phyloP scores from a whole-genome alignment of 1,140 invertebrate species.

The Microplitis mediator region DNA sequence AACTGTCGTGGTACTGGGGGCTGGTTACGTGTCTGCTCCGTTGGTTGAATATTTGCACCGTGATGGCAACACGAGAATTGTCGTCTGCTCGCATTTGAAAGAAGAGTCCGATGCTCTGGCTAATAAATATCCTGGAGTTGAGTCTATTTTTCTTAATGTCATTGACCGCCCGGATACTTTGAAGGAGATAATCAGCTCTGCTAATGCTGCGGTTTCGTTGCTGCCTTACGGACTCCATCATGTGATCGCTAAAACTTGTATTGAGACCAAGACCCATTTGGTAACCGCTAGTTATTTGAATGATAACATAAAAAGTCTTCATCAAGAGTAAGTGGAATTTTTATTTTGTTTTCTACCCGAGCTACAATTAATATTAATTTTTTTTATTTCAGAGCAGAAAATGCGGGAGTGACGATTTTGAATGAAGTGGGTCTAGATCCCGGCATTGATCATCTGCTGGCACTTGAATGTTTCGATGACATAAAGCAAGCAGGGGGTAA shows the following conservation, averaged over 20 bases:
- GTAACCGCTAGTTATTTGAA: slow-evolving; percentile 96
- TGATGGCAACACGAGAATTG: slow-evolving; percentile 80
- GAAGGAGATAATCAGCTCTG: slow-evolving; percentile 73
- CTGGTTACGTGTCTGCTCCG: slow-evolving; percentile 92
- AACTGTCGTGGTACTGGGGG: slow-evolving; percentile 84
- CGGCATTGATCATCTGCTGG: slow-evolving; percentile 96
- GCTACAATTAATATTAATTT: background rate
- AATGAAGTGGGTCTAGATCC: slow-evolving; percentile 97
- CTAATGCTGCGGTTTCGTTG: slow-evolving; percentile 86
- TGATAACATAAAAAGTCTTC: slow-evolving; percentile 79
- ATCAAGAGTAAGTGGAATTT: slow-evolving; percentile 71
- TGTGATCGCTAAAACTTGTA: slow-evolving; percentile 84
- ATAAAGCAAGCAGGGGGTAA: slow-evolving; percentile 79
- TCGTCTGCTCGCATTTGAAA: slow-evolving; percentile 86
- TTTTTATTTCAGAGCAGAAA: slow-evolving; percentile 70
- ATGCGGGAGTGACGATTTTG: slow-evolving; percentile 87
- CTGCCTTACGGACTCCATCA: slow-evolving; percentile 93
- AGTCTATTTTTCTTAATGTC: slow-evolving; percentile 83
- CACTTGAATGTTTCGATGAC: slow-evolving; percentile 96
- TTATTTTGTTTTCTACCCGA: background rate
- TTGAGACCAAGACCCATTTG: slow-evolving; percentile 85
- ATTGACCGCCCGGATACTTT: slow-evolving; percentile 73
- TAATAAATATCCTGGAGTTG: slow-evolving; percentile 76
- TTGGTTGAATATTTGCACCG: slow-evolving; percentile 91
- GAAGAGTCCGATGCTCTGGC: slow-evolving; percentile 87